Evolutionary conservation across 1,140 invertebrate genomes (phyloP).

Genomic region (Sweltsa coloradensis): DNA sequence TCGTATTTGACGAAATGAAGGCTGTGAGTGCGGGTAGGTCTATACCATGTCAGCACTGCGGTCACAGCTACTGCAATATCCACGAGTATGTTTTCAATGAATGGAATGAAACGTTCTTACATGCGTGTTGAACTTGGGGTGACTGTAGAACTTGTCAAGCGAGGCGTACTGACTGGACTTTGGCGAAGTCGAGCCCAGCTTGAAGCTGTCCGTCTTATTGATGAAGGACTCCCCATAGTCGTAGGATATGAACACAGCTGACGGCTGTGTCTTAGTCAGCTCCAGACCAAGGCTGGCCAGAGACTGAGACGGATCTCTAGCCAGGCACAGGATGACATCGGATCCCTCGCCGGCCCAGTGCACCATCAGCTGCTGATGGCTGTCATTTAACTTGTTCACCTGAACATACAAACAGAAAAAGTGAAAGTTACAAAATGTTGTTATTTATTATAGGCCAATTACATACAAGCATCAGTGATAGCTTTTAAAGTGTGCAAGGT

Average conservation of each 20-base stretch:
- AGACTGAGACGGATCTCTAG: conserved; percentile 39
- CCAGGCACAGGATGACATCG: conserved; percentile 75
- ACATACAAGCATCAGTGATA: too few species aligned
- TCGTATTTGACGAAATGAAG: too few species aligned
- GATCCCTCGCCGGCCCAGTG: conserved; percentile 80
- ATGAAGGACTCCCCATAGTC: conserved; percentile 71
- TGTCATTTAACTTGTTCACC: conserved; percentile 64
- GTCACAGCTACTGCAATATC: too few species aligned
- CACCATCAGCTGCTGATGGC: conserved; percentile 76
- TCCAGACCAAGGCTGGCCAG: conserved; percentile 30
- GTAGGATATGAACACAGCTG: conserved; percentile 70
- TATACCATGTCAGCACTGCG: too few species aligned
- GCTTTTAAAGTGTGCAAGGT: too few species aligned
- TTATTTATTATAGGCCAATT: too few species aligned
- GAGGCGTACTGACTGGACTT: conserved; percentile 47
- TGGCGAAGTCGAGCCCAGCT: conserved; percentile 31
- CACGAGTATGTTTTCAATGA: too few species aligned
- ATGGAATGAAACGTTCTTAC: conserved; percentile 38
- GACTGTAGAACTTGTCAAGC: conserved; percentile 73
- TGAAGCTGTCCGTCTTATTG: conserved; percentile 58
- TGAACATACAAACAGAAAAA: conserved; percentile 29
- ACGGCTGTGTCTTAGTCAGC: conserved; percentile 30
- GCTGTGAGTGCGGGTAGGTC: too few species aligned
- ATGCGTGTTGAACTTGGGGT: conserved; percentile 58
- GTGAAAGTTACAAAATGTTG: too few species aligned